A percentile compares a stretch with the other conserved stretches of the same genome.
Evolutionary conservation across 2,797 vertebrate species (phyloP).

Genomic region (Trematomus bernacchii): DNA sequence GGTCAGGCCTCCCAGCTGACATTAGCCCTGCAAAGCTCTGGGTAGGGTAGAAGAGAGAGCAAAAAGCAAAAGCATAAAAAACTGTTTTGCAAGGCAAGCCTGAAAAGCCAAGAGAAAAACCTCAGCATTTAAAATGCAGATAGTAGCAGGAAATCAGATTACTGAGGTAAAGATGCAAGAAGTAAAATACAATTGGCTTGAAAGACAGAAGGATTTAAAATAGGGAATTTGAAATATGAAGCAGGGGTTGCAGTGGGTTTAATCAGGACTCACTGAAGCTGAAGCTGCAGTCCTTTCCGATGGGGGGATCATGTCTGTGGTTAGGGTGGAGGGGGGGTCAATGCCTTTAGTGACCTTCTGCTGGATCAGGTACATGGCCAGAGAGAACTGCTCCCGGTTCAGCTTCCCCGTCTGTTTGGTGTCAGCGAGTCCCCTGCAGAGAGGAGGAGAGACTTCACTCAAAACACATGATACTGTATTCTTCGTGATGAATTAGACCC

Average conservation of each 20-base stretch:
- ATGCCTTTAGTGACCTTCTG: slow-evolving; percentile 93
- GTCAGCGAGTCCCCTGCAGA: slow-evolving; percentile 93
- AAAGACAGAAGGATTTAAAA: not conserved
- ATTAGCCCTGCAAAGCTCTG: slow-evolving; percentile 85
- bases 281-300: slow-evolving; percentile 88
- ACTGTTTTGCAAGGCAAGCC: slow-evolving; percentile 5
- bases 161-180: not conserved
- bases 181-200: not conserved
- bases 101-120: slow-evolving; percentile 34
- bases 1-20: slow-evolving; percentile 84
- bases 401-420: slow-evolving; percentile 93
- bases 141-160: not conserved
- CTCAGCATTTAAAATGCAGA: slow-evolving; percentile 23
- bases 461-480: not conserved
- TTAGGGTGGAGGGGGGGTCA: slow-evolving; percentile 92
- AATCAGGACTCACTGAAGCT: slow-evolving; percentile 80
- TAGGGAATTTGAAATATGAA: not conserved
- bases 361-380: slow-evolving; percentile 97
- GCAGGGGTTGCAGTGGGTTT: not conserved
- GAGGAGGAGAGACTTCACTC: not conserved
- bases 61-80: slow-evolving; percentile 42
- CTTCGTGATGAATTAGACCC: not conserved
- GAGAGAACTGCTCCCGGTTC: slow-evolving; percentile 94
- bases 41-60: slow-evolving; percentile 47
- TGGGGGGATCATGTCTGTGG: slow-evolving; percentile 95